Base-by-base conservation (phyloP, 2,888 invertebrate species). In the Tetranychus piercei region DNA sequence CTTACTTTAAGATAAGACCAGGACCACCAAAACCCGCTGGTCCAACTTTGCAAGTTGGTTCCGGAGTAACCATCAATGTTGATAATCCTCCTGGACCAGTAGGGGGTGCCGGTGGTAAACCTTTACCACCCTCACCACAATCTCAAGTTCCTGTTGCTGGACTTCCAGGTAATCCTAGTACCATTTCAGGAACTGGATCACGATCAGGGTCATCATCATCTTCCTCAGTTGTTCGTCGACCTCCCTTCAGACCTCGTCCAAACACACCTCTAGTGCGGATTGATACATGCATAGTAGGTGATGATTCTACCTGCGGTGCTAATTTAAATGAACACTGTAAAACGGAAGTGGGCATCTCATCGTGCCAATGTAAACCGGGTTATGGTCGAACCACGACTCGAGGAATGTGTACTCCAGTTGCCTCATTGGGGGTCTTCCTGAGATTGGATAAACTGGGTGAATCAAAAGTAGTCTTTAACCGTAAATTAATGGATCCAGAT, bases 271-370 rank as follows among this genome's bases (percentile, higher is more conserved):
- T 76, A 11, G 76, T 78, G n/a, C 73, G 93, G 79, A 94, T 94
- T 77, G 94, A 94, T 81, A 94, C 94, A 0, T 94, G 94, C 80
- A 93, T 94, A 23, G 93, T 94, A 0, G 94, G 93, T 0, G 93
- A 94, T 79, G 91, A 92, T 79, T 89, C 90, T 0, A 93, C 94
- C 0, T 94, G 94, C 79, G 92, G 93, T 80, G 87, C 88, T 75
- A 89, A 90, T 0, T 90, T 92, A 81, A 90, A 91, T 80, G 94
- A 94, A 81, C 88, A 88, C 74, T 94, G 94, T 80, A 87, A 88
- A 77, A 94, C 92, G 0, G 91, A 91, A 82, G 86, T 86, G 76
- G 89, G 92, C 1, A 91, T 93, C 1, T 92, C 92, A 1, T 90
- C 91, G 76, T 93, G 93, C 79, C 90, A 91, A 78, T 93, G 93